Percentiles rank a stretch among this genome's conserved stretches.
Conservation (phyloP, 2,797 vertebrate genomes). For the Hozukius guyotensis region DNA sequence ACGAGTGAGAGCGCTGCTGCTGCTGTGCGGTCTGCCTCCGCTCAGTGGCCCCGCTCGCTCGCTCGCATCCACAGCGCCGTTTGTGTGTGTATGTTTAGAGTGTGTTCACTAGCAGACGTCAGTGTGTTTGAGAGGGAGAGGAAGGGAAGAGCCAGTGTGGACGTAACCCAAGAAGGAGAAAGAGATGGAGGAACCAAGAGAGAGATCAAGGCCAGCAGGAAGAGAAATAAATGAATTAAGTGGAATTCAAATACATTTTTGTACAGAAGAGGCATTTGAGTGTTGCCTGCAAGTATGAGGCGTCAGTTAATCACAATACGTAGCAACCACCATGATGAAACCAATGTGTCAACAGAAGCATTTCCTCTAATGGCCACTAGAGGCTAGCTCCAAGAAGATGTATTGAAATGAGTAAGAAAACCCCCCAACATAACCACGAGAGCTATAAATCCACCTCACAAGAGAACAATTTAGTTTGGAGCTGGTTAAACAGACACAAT, state of each 20-base stretch:
- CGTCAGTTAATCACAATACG: background rate
- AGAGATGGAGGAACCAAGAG: background rate
- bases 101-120: background rate
- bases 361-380: constrained; percentile 55
- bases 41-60: constrained; percentile 32
- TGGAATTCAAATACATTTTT: background rate
- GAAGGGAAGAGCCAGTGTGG: background rate
- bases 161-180: constrained; percentile 1
- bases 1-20: constrained; percentile 60
- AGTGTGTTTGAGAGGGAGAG: constrained; percentile 14
- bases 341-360: background rate
- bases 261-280: background rate
- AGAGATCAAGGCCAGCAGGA: background rate
- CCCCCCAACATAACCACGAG: background rate
- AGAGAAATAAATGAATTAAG: background rate
- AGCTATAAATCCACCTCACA: background rate
- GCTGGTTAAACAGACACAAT: background rate
- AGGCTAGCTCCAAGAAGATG: constrained; percentile 39
- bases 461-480: background rate
- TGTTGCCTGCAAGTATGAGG: background rate
- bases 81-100: constrained; percentile 10
- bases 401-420: background rate
- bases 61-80: constrained; percentile 6
- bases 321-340: background rate
- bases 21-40: constrained; percentile 61